These are phyloP conservation scores for Agriopis marginaria DNA, from an alignment of 2,888 invertebrate species.

Conservation along the genomic window DNA sequence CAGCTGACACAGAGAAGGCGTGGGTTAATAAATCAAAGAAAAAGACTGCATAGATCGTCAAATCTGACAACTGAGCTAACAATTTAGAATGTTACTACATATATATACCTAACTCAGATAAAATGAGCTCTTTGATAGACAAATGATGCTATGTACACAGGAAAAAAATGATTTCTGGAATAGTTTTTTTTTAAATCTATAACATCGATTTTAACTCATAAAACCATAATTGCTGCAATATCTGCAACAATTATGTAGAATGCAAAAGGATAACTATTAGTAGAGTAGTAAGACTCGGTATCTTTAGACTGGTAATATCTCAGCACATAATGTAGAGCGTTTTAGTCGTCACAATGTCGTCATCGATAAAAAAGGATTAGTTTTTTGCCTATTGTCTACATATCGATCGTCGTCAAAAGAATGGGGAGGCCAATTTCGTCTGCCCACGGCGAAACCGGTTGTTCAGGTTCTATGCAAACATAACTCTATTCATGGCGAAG, in stretches of 20 bases:
- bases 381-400: conserved; percentile 29
- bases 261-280: no score
- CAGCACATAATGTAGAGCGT: background rate
- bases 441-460: conserved; percentile 36
- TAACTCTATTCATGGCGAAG: conserved; percentile 26
- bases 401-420: background rate
- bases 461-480: conserved; percentile 36
- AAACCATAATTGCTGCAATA: no score
- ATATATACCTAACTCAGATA: background rate
- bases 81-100: conserved; percentile 6
- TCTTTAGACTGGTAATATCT: background rate
- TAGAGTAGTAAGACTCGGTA: no score
- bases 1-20: conserved; percentile 27
- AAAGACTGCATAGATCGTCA: conserved; percentile 3
- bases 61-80: background rate
- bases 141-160: background rate
- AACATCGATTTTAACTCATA: no score
- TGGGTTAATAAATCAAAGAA: conserved; percentile 16
- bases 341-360: conserved; percentile 3
- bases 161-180: background rate
- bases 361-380: conserved; percentile 17
- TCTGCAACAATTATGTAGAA: no score
- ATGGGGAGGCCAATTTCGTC: conserved; percentile 20
- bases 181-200: no score
- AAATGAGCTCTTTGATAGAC: no score